Evolutionary conservation across 2,888 invertebrate genomes (phyloP).

Genomic region (Parascotia fuliginaria): DNA sequence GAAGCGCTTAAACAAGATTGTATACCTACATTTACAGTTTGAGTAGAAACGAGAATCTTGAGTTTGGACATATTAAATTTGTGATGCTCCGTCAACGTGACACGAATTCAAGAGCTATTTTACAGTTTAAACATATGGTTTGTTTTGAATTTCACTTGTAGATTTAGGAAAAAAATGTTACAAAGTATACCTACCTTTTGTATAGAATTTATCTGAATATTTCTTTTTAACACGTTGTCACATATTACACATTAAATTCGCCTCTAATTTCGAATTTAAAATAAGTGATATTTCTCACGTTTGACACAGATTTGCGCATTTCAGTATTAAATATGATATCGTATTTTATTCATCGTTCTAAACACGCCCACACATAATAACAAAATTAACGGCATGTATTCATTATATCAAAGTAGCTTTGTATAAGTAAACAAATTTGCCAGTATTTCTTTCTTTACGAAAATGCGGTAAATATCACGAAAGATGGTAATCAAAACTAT

Average conservation of each 20-base stretch:
- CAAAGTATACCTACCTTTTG: background rate
- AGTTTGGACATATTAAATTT: conserved; percentile 63
- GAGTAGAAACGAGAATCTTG: conserved; percentile 54
- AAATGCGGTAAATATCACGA: conserved; percentile 8
- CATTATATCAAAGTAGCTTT: conserved; percentile 3
- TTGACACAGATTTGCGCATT: background rate
- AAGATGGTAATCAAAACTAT: conserved; percentile 23
- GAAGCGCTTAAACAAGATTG: conserved; percentile 53
- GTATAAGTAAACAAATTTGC: background rate
- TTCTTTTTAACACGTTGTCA: background rate
- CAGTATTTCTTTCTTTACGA: conserved; percentile 6
- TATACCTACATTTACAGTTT: conserved; percentile 46
- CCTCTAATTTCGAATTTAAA: too few species aligned
- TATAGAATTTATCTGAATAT: background rate
- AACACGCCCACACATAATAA: background rate
- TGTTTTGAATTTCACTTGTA: conserved; percentile 2
- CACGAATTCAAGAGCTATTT: conserved; percentile 32
- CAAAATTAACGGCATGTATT: background rate
- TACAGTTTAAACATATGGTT: conserved; percentile 29
- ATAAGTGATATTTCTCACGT: background rate
- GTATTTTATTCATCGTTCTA: background rate
- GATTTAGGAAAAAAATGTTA: background rate
- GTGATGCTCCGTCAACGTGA: conserved; percentile 44
- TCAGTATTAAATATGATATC: background rate
- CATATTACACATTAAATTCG: too few species aligned